Evolutionary conservation across 2,797 vertebrate species (phyloP).

Genomic region (Gymnocypris eckloni): DNA sequence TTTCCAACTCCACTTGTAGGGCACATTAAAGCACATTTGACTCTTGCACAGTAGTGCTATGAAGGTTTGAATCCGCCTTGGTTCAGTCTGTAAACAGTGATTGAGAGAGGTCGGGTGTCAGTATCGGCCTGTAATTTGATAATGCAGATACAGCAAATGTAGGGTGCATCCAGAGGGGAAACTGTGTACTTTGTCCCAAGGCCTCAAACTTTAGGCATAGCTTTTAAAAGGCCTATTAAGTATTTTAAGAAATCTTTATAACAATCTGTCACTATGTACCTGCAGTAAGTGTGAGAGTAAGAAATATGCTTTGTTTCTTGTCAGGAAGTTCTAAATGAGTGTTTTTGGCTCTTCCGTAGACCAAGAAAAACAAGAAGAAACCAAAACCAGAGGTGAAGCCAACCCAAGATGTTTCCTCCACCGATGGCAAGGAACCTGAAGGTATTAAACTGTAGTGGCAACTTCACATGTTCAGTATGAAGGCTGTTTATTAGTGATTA

Average conservation of each 20-base stretch:
- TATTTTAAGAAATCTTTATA: neutral
- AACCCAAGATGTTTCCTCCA: constrained; percentile 74
- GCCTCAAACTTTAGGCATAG: neutral
- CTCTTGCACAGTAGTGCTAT: neutral
- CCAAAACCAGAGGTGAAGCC: constrained; percentile 86
- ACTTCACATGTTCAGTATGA: neutral
- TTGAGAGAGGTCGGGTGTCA: constrained; percentile 40
- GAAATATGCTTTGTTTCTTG: neutral
- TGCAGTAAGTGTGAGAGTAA: neutral
- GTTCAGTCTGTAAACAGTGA: constrained; percentile 37
- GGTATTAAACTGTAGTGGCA: constrained; percentile 68
- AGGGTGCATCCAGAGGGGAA: constrained; percentile 13
- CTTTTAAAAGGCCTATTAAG: neutral
- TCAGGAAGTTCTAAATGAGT: constrained; percentile 12
- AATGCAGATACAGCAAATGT: constrained; percentile 45
- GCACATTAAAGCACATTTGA: neutral
- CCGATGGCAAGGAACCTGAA: constrained; percentile 89
- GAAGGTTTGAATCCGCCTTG: neutral
- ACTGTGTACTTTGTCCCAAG: constrained; percentile 29
- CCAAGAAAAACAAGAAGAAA: constrained; percentile 96
- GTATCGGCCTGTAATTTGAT: constrained; percentile 47
- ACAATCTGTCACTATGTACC: neutral
- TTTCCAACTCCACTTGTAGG: neutral
- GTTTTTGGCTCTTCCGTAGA: constrained; percentile 65
- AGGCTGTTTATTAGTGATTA: neutral